These are phyloP conservation scores for Neogale vison DNA, from an alignment of 2,113 vertebrate species.

Conservation along the genomic window DNA sequence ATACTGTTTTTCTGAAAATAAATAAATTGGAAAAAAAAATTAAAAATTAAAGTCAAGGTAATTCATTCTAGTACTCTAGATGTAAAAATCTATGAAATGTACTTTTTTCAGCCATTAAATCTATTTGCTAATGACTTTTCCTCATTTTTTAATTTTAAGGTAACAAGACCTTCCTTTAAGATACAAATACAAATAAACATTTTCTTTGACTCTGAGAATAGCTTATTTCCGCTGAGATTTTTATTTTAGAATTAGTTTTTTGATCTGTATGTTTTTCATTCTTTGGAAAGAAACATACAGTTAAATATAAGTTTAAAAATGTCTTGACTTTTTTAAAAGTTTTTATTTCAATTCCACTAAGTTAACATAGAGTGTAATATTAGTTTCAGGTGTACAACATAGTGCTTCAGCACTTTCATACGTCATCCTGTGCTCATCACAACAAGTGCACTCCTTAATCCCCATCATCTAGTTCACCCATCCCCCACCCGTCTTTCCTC, in stretches of 20 bases:
- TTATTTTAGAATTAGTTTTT: conserved; percentile 5
- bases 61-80: neutral
- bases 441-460: neutral
- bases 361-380: neutral
- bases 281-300: conserved; percentile 16
- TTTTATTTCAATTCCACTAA: neutral
- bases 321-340: neutral
- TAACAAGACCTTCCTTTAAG: conserved; percentile 10
- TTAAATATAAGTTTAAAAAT: conserved; percentile 12
- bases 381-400: neutral
- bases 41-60: conserved; percentile 19
- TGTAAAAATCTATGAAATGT: neutral
- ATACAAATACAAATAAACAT: neutral
- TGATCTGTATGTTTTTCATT: neutral
- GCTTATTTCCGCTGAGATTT: neutral
- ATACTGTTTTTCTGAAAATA: too few relatives aligned
- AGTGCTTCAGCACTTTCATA: neutral
- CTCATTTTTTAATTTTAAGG: conserved; percentile 31
- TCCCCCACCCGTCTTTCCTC: neutral
- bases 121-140: neutral
- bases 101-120: conserved; percentile 18
- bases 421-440: neutral
- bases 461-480: neutral
- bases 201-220: neutral
- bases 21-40: too few relatives aligned